These are phyloP conservation scores for Cephus sareptanus DNA, from an alignment of 2,888 invertebrate species.

Conservation along the genomic window DNA sequence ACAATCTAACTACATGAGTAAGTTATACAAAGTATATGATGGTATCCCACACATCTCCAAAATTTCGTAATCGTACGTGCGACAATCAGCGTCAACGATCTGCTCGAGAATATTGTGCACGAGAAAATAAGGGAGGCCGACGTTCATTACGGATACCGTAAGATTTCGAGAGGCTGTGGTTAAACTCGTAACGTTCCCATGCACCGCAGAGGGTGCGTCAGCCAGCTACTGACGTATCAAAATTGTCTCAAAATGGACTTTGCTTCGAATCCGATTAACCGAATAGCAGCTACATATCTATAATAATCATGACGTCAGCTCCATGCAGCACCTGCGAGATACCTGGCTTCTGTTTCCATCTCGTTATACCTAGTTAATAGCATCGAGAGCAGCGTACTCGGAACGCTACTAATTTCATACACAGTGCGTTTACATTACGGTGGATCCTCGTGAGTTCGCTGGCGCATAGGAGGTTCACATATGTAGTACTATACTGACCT, in stretches of 20 bases:
- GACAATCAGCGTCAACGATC: background rate
- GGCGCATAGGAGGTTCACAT: background rate
- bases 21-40: background rate
- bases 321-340: background rate
- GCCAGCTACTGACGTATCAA: background rate
- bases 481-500: background rate
- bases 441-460: background rate
- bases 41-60: background rate
- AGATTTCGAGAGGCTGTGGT: background rate
- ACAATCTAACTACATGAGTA: background rate
- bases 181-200: background rate
- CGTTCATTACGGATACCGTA: background rate
- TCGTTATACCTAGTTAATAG: conserved; percentile 1
- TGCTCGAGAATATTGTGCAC: too few species aligned
- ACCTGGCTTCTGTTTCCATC: conserved; percentile 5
- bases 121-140: background rate
- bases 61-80: background rate
- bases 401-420: background rate
- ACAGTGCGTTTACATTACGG: background rate
- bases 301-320: background rate
- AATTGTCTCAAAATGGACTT: conserved; percentile 43
- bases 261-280: conserved; percentile 9
- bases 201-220: background rate
- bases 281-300: background rate
- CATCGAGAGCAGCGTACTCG: background rate